Conservation (phyloP, 2,797 vertebrate genomes). For the Pempheris klunzingeri region DNA sequence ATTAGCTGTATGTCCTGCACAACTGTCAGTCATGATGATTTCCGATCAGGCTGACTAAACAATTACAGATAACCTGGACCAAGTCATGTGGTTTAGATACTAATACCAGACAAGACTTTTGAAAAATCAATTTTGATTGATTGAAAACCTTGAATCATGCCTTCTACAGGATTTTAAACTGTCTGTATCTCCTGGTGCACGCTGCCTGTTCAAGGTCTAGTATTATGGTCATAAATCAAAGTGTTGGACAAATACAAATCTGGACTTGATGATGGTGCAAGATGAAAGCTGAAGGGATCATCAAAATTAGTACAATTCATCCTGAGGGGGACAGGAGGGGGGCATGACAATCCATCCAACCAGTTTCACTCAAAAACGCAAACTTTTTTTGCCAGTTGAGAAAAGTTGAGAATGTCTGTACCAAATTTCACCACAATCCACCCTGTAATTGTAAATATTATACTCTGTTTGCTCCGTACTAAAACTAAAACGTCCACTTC, state of each 20-base stretch:
- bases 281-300: background rate
- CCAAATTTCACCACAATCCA: background rate
- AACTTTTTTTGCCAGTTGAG: background rate
- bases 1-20: too few relatives aligned
- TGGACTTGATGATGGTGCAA: background rate
- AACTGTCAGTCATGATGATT: too few relatives aligned
- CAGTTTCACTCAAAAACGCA: background rate
- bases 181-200: too few relatives aligned
- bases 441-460: background rate
- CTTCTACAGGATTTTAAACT: too few relatives aligned
- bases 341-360: background rate
- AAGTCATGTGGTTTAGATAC: too few relatives aligned
- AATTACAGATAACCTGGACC: too few relatives aligned
- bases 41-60: too few relatives aligned
- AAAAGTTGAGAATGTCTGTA: background rate
- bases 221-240: background rate
- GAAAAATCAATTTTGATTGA: too few relatives aligned
- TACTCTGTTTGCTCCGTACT: slow-evolving; percentile 5
- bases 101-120: too few relatives aligned
- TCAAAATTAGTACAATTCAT: background rate
- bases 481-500: slow-evolving; percentile 3
- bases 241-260: background rate
- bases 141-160: too few relatives aligned
- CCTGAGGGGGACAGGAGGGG: background rate
- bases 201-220: too few relatives aligned